Conservation (phyloP, 2,113 vertebrate species). For the Nymphicus hollandicus region DNA sequence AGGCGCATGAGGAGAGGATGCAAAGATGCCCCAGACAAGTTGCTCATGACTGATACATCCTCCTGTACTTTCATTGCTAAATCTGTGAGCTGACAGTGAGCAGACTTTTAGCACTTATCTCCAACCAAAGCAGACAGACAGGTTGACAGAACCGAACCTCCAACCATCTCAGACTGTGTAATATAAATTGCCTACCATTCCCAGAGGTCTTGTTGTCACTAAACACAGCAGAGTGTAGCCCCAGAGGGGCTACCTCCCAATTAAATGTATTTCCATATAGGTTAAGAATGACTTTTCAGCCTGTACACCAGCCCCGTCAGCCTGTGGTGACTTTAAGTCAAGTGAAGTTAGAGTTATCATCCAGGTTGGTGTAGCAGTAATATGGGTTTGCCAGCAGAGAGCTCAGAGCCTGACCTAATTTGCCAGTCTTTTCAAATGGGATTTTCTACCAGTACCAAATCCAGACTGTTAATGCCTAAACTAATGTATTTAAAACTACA, state of each 20-base stretch:
- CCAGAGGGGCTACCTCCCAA: background rate
- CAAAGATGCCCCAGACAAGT: background rate
- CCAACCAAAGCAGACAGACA: background rate
- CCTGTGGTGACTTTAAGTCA: background rate
- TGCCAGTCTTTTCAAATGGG: background rate
- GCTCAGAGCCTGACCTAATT: background rate
- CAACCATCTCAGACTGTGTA: background rate
- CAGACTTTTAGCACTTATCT: background rate
- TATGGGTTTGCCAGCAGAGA: background rate
- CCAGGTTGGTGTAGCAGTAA: background rate
- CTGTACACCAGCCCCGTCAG: background rate
- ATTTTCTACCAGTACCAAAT: background rate
- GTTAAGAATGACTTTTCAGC: background rate
- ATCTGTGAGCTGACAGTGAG: background rate
- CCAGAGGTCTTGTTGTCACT: background rate
- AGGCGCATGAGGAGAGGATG: background rate
- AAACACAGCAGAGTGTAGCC: background rate
- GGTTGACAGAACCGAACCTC: background rate
- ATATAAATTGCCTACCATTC: background rate
- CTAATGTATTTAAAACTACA: conserved; percentile 1
- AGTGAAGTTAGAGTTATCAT: background rate
- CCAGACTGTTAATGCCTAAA: background rate
- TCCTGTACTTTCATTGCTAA: background rate
- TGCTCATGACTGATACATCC: background rate
- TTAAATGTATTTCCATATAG: background rate